phyloP scores from a whole-genome alignment of 2,797 vertebrate genomes.

The Schizopygopsis pylzovi region DNA sequence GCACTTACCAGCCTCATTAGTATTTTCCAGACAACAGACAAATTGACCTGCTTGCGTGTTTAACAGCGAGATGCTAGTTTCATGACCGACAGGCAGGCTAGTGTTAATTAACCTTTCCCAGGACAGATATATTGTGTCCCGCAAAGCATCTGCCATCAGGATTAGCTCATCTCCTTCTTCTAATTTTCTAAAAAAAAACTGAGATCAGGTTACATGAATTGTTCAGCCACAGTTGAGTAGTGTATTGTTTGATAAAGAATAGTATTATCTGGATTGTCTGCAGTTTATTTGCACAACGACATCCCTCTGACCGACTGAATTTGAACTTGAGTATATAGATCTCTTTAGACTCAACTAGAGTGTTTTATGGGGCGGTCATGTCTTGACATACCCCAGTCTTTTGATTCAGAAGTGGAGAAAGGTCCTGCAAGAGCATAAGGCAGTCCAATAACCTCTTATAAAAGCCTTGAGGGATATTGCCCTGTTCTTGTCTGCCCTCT shows the following conservation, averaged over 20 bases:
- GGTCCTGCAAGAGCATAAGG: constrained; percentile 12
- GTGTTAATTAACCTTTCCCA: constrained; percentile 10
- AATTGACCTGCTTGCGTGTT: neutral
- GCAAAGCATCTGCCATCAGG: neutral
- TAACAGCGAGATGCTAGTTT: constrained; percentile 23
- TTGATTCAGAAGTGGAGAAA: constrained; percentile 8
- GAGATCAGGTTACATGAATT: neutral
- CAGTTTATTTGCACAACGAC: neutral
- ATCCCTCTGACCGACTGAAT: neutral
- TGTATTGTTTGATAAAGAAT: constrained; percentile 1
- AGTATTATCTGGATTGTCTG: neutral
- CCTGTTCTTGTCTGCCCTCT: constrained; percentile 20
- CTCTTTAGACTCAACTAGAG: neutral
- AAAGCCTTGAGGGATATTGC: constrained; percentile 17
- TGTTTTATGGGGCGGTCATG: neutral
- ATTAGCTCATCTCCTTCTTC: constrained; percentile 6
- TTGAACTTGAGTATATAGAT: neutral
- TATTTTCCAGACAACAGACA: constrained; percentile 6
- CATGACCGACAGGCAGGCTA: neutral
- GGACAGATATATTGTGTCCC: neutral
- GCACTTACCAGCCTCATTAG: neutral
- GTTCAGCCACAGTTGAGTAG: neutral
- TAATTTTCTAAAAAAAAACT: neutral
- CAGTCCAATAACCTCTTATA: constrained; percentile 31
- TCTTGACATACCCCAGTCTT: constrained; percentile 5